Evolutionary conservation across 2,888 invertebrate genomes (phyloP).

Genomic region (Drosophila lacicola): DNA sequence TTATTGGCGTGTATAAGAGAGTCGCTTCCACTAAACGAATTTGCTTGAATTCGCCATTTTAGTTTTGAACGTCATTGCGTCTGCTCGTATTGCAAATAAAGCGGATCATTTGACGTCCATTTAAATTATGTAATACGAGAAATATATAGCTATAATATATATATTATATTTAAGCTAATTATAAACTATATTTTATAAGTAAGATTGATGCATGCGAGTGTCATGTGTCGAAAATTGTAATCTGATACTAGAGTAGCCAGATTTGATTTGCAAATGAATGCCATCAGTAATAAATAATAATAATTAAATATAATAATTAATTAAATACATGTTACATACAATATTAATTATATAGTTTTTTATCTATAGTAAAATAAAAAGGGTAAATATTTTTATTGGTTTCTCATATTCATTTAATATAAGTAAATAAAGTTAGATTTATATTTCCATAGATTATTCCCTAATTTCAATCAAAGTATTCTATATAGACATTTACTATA

Average conservation of each 20-base stretch:
- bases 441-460: no score
- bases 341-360: no score
- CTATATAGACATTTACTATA: no score
- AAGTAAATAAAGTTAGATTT: no score
- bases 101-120: conserved; percentile 27
- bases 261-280: not conserved
- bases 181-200: conserved; percentile 8
- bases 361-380: no score
- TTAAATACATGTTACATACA: no score
- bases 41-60: conserved; percentile 74
- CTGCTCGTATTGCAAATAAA: conserved; percentile 24
- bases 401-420: no score
- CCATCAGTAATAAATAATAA: no score
- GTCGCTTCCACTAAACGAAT: conserved; percentile 25
- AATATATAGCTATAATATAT: not conserved
- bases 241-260: conserved; percentile 2
- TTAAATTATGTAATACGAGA: conserved; percentile 32
- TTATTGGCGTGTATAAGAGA: conserved; percentile 71
- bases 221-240: conserved; percentile 38
- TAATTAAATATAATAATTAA: no score
- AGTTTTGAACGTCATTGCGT: conserved; percentile 49
- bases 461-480: no score
- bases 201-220: conserved; percentile 17
- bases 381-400: no score
- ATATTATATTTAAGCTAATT: conserved; percentile 27